Percentiles rank a stretch among this genome's conserved stretches.
Evolutionary conservation across 2,797 vertebrate species (phyloP).

Genomic region (Silurus lanzhouensis): DNA sequence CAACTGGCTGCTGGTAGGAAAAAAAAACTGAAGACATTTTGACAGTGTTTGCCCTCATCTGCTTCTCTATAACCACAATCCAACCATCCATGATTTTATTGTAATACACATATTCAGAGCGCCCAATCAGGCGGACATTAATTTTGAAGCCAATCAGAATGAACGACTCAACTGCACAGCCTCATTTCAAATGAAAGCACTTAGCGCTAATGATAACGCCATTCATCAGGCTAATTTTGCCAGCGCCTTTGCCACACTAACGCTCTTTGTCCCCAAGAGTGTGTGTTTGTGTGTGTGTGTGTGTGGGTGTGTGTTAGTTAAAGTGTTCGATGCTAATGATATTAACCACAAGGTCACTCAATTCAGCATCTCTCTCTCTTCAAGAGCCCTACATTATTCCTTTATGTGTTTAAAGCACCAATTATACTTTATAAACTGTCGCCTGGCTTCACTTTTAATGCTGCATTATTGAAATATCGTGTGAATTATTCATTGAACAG

Average conservation of each 20-base stretch:
- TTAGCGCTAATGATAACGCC: conserved; percentile 35
- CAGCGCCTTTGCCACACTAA: conserved; percentile 16
- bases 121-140: conserved; percentile 4
- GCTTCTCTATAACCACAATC: not conserved
- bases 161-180: conserved; percentile 5
- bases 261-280: conserved; percentile 25
- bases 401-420: conserved; percentile 49
- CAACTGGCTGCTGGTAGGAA: not conserved
- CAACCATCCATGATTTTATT: not conserved
- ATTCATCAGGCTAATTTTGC: conserved; percentile 48
- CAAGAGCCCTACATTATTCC: conserved; percentile 43
- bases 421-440: conserved; percentile 41
- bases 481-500: conserved; percentile 47
- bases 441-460: conserved; percentile 32
- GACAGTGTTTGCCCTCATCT: not conserved
- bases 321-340: conserved; percentile 53
- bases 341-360: conserved; percentile 58
- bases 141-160: conserved; percentile 7
- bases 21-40: not conserved
- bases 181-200: conserved; percentile 15
- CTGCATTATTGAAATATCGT: conserved; percentile 45
- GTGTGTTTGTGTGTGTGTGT: not conserved
- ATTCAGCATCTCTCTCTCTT: conserved; percentile 32
- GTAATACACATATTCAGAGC: not conserved
- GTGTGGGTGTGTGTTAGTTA: conserved; percentile 6